phyloP scores from a whole-genome alignment of 1,140 invertebrate species.

The Globodera rostochiensis region DNA sequence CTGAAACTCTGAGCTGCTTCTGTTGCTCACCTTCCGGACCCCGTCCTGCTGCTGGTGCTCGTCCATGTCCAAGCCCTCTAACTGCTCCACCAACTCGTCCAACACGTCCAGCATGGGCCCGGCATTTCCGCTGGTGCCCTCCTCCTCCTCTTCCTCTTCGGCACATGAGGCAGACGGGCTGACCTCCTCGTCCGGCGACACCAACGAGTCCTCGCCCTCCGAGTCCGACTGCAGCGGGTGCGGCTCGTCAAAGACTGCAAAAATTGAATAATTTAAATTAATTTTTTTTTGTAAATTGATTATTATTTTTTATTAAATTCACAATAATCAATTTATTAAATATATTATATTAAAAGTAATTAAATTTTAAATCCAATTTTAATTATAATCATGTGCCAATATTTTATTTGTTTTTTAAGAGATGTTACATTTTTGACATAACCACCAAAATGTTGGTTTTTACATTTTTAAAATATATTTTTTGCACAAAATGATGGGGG shows the following conservation, averaged over 20 bases:
- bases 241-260: conserved; percentile 43
- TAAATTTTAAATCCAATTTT: no score
- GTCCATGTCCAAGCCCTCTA: neutral
- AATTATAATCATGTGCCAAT: no score
- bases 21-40: neutral
- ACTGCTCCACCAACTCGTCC: conserved; percentile 26
- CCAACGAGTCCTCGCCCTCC: conserved; percentile 48
- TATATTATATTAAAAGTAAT: neutral
- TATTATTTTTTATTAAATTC: no score
- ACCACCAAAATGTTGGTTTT: no score
- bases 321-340: no score
- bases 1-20: no score
- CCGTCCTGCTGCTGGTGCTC: neutral
- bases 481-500: no score
- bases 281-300: no score
- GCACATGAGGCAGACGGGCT: conserved; percentile 29
- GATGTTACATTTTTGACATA: no score
- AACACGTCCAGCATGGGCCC: conserved; percentile 27
- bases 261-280: conserved; percentile 27
- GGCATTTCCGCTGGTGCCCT: conserved; percentile 25
- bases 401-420: neutral
- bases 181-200: conserved; percentile 40
- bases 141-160: conserved; percentile 27
- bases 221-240: conserved; percentile 44
- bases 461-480: no score